A percentile compares a stretch with the other conserved stretches of the same genome.
Evolutionary conservation across 2,888 invertebrate genomes (phyloP).

Genomic region (Ariolimax columbianus): DNA sequence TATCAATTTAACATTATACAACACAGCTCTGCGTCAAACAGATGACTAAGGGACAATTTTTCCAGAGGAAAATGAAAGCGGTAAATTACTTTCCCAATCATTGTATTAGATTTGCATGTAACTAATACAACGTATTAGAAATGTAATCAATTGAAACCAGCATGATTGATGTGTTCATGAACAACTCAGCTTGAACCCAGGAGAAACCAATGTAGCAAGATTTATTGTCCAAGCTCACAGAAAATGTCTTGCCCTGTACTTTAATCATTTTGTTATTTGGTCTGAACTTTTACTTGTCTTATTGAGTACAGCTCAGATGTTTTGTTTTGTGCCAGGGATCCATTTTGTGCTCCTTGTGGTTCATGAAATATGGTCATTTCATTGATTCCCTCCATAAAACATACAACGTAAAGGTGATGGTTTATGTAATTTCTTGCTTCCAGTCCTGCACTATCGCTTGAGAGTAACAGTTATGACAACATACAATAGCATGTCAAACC

Average conservation of each 20-base stretch:
- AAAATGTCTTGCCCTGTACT: not conserved
- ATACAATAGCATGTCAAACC: not conserved
- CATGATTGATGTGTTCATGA: too few species aligned
- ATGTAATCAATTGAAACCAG: too few species aligned
- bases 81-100: too few species aligned
- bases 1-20: too few species aligned
- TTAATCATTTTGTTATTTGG: not conserved
- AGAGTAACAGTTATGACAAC: not conserved
- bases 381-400: slow-evolving; percentile 31
- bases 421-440: not conserved
- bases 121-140: too few species aligned
- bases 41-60: too few species aligned
- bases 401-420: slow-evolving; percentile 23
- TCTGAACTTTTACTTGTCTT: not conserved
- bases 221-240: too few species aligned
- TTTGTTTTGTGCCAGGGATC: not conserved
- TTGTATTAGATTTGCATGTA: too few species aligned
- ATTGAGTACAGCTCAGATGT: not conserved
- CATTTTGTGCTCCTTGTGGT: not conserved
- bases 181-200: too few species aligned
- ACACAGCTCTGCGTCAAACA: too few species aligned
- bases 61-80: too few species aligned
- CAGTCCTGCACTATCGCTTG: not conserved
- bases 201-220: too few species aligned
- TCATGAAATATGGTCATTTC: not conserved